Conservation (phyloP, 2,113 vertebrate genomes). For the Odocoileus virginianus region DNA sequence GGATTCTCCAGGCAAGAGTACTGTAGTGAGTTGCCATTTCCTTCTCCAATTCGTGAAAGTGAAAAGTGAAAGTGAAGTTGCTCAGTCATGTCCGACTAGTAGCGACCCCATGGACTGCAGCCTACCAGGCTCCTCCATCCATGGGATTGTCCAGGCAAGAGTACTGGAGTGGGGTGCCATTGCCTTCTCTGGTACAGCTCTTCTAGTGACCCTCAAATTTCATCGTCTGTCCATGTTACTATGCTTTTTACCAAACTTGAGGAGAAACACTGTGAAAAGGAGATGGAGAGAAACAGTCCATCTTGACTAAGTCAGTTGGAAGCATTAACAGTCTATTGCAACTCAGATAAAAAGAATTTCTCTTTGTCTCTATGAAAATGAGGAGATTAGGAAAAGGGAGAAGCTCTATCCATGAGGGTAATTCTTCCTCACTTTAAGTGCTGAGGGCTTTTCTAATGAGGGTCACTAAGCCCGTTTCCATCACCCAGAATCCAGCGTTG, state of each 20-base stretch:
- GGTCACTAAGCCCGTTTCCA: constrained; percentile 67
- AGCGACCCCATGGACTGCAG: too few species aligned
- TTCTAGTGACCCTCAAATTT: background rate
- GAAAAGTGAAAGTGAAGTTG: too few species aligned
- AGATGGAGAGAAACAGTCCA: background rate
- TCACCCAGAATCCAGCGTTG: constrained; percentile 63
- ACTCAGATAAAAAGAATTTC: background rate
- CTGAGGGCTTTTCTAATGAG: constrained; percentile 53
- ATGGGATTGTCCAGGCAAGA: too few species aligned
- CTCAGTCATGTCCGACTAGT: too few species aligned
- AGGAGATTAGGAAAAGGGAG: constrained; percentile 47
- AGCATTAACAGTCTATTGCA: background rate
- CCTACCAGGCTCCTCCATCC: too few species aligned
- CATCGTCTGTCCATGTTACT: background rate
- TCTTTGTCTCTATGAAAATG: constrained; percentile 65
- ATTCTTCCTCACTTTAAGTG: constrained; percentile 63
- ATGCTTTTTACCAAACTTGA: background rate
- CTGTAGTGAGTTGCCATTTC: too few species aligned
- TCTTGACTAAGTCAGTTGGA: background rate
- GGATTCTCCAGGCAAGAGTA: too few species aligned
- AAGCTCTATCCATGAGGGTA: constrained; percentile 52
- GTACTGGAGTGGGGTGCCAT: too few species aligned
- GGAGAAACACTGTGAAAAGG: background rate
- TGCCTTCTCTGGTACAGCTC: background rate
- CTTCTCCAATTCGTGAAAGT: too few species aligned